A percentile compares a stretch with the other conserved stretches of the same genome.
Evolutionary conservation across 2,113 vertebrate genomes (phyloP).

Genomic region (Promerops cafer): DNA sequence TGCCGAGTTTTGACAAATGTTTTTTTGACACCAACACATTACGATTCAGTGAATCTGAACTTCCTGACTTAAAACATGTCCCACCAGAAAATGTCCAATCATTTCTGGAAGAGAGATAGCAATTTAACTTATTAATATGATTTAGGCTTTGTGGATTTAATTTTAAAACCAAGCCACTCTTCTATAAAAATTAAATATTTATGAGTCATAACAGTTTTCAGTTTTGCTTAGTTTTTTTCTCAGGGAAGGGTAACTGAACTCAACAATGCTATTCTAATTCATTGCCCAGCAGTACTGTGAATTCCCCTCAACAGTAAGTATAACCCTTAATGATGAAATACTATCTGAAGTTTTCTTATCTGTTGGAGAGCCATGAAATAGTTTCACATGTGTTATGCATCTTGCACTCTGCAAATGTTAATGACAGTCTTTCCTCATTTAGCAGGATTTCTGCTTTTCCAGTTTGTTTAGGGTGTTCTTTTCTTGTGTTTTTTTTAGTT

Average conservation of each 20-base stretch:
- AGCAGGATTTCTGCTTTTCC: background rate
- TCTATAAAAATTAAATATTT: background rate
- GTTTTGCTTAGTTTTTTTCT: background rate
- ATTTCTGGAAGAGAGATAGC: background rate
- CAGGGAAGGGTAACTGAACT: conserved; percentile 43
- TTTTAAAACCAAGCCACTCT: background rate
- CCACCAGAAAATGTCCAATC: background rate
- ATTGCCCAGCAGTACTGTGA: background rate
- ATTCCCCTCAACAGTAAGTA: conserved; percentile 7
- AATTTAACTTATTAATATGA: background rate
- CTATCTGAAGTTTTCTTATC: background rate
- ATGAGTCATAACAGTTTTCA: background rate
- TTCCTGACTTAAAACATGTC: background rate
- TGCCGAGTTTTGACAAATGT: background rate
- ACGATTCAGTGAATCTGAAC: background rate
- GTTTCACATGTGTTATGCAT: background rate
- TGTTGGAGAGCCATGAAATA: background rate
- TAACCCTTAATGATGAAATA: background rate
- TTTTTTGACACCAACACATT: background rate
- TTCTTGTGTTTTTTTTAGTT: background rate
- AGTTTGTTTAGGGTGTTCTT: background rate
- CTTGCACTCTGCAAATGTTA: background rate
- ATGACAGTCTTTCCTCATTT: background rate
- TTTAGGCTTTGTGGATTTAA: background rate
- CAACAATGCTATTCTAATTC: conserved; percentile 42